Evolutionary conservation across 2,797 vertebrate species (phyloP).

Genomic region (Sebastes aleutianus): DNA sequence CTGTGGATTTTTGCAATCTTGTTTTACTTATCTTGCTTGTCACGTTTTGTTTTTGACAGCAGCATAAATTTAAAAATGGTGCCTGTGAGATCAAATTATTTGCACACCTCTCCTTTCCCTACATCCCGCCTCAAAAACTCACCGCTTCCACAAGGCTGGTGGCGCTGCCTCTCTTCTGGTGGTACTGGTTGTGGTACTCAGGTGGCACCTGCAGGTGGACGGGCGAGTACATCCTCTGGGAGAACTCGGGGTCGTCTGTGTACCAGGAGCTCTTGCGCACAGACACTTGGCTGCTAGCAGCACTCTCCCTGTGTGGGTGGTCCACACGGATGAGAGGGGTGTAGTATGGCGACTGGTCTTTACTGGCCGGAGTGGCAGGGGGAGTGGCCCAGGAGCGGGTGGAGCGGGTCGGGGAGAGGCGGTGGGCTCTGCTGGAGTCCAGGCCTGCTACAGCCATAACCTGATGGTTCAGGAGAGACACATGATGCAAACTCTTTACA

Average conservation of each 20-base stretch:
- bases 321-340: conserved; percentile 95
- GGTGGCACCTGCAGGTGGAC: conserved; percentile 92
- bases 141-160: conserved; percentile 98
- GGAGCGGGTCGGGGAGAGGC: conserved; percentile 94
- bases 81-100: not conserved
- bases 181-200: conserved; percentile 91
- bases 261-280: conserved; percentile 97
- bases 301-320: conserved; percentile 85
- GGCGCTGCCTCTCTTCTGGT: conserved; percentile 96
- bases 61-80: not conserved
- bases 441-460: conserved; percentile 98
- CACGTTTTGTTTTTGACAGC: conserved; percentile 10
- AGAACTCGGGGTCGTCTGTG: conserved; percentile 92
- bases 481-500: not conserved
- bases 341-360: conserved; percentile 91
- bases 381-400: conserved; percentile 97
- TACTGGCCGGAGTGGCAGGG: conserved; percentile 90
- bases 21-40: conserved; percentile 1
- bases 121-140: conserved; percentile 72
- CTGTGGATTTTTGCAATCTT: not conserved
- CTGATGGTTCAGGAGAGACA: conserved; percentile 66
- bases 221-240: conserved; percentile 91
- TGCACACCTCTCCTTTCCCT: not conserved
- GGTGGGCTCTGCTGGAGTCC: conserved; percentile 95
- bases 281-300: conserved; percentile 90